Conservation (phyloP, 2,797 vertebrate species). For the Lacerta viridis region DNA sequence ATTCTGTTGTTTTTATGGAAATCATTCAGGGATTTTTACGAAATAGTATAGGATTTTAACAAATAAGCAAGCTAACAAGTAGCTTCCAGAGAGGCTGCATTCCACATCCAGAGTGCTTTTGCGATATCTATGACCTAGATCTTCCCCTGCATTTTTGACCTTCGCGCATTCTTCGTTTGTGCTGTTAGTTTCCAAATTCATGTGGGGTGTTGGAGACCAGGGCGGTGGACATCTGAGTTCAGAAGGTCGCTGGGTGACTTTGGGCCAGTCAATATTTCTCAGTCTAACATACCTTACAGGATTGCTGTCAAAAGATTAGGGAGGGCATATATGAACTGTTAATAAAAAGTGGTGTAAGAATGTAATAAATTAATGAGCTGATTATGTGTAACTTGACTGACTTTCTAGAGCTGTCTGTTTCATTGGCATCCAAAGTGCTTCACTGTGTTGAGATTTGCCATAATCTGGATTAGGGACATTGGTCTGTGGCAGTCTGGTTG, state of each 20-base stretch:
- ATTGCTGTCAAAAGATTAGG: no score
- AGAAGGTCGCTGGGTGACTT: not conserved
- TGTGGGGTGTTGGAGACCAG: no score
- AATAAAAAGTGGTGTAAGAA: not conserved
- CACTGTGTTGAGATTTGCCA: not conserved
- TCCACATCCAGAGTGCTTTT: no score
- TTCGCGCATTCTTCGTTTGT: not conserved
- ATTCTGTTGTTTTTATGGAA: no score
- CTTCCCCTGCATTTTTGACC: not conserved
- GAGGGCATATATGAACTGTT: no score
- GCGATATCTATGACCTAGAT: not conserved
- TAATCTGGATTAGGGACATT: not conserved
- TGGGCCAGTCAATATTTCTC: no score
- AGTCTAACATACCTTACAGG: no score
- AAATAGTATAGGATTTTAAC: no score
- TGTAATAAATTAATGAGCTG: no score
- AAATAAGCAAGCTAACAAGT: no score
- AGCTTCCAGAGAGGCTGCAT: no score
- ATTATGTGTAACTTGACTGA: not conserved
- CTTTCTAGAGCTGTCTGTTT: not conserved
- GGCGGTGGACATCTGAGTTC: not conserved
- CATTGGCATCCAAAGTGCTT: not conserved
- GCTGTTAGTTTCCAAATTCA: not conserved
- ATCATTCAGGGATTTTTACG: no score
- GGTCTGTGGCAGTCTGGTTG: not conserved